phyloP scores from a whole-genome alignment of 2,797 vertebrate species.

The Siniperca scherzeri region DNA sequence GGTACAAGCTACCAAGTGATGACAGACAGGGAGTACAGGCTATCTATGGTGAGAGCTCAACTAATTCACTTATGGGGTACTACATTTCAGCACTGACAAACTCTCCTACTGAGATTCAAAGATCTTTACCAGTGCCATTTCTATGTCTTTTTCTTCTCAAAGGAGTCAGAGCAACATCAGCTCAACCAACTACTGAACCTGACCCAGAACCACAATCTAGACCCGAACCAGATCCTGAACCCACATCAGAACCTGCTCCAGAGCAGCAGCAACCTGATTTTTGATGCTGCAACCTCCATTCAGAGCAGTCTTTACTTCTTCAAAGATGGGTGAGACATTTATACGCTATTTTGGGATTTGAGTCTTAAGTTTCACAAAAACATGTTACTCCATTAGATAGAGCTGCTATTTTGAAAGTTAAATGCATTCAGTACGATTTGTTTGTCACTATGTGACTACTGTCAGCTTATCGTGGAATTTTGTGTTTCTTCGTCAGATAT shows the following conservation, averaged over 20 bases:
- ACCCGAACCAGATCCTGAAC: conserved; percentile 47
- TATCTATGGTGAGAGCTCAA: conserved; percentile 70
- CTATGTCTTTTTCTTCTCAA: not conserved
- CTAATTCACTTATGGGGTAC: not conserved
- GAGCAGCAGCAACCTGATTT: conserved; percentile 54
- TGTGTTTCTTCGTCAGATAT: conserved; percentile 58
- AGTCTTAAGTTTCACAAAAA: not conserved
- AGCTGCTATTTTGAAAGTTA: not conserved
- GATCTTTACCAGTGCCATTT: not conserved
- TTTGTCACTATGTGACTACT: not conserved
- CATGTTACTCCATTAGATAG: not conserved
- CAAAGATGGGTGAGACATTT: conserved; percentile 55
- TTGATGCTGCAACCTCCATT: conserved; percentile 66
- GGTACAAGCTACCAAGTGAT: conserved; percentile 66
- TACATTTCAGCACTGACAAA: not conserved
- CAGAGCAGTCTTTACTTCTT: conserved; percentile 64
- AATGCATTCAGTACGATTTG: not conserved
- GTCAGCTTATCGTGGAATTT: not conserved
- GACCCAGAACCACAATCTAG: conserved; percentile 21
- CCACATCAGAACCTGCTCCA: conserved; percentile 52
- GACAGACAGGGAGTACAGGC: conserved; percentile 74
- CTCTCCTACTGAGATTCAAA: not conserved
- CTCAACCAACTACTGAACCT: conserved; percentile 4
- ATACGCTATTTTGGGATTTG: not conserved
- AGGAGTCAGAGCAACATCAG: conserved; percentile 52